Evolutionary conservation across 2,888 invertebrate genomes (phyloP), one percentile per base, ranked within the genome.

Genomic region (Pammene fasciana): DNA sequence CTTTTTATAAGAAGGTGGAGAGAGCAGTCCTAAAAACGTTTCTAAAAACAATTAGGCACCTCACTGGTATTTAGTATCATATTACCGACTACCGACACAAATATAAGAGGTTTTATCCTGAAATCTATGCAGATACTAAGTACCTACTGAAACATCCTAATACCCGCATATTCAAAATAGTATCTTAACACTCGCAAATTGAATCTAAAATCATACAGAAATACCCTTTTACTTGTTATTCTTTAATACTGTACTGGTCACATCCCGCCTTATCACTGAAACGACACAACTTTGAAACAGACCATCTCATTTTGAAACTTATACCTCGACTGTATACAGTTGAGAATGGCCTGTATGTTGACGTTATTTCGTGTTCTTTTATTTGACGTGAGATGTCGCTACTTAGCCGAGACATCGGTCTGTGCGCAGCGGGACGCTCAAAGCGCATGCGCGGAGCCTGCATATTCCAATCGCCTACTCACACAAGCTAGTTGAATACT

Each of bases 351-450:
- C 7, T 38, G 36, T 16, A n/a, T 36, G 13, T 14, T 8, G 18
- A 2, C 4, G 46, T 60, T 48, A 13, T 16, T 18, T 50, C 11
- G 60, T 5, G 57, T 61, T 61, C 14, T 61, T 50, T 50, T 61
- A 14, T 50, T 48, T 38, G 11, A 11, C 18, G 61, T 61, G 48
- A 50, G 48, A 61, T 61, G 61, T 50, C 13, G 61, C 61, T 61
- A 61, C 61, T 61, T 61, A 61, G 48, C 34, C 48, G 36, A 36
- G 61, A 61, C 61, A 61, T 67, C 59, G 52, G 68, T 50, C 75
- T 78, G 74, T 74, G 83, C 82, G 85, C 83, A 80, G 78, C 70
- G 66, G 65, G 64, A 72, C 72, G 65, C 78, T 86, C 86, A 86
- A 86, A 86, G 86, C 76, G 82, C 82, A 78, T 75, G 74, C 72